Conservation (phyloP, 2,797 vertebrate genomes). For the Sandelia bainsii region DNA sequence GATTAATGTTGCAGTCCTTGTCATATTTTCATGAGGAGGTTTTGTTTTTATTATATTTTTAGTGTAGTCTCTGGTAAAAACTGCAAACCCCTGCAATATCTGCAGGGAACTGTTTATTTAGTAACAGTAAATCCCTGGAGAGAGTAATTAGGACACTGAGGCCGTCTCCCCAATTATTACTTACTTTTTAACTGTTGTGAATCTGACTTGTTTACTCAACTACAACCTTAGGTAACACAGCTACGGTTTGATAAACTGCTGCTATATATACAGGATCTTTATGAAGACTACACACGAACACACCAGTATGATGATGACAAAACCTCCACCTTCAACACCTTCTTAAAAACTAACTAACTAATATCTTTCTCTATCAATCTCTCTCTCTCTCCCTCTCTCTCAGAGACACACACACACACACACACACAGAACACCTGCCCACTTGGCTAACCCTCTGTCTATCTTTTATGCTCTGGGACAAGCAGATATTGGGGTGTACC, state of each 20-base stretch:
- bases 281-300: not conserved
- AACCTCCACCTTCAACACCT: slow-evolving; percentile 10
- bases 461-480: slow-evolving; percentile 84
- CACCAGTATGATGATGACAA: slow-evolving; percentile 81
- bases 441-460: slow-evolving; percentile 47
- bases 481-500: slow-evolving; percentile 88
- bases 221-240: slow-evolving; percentile 31
- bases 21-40: slow-evolving; percentile 49
- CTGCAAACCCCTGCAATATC: slow-evolving; percentile 44
- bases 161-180: slow-evolving; percentile 37
- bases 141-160: slow-evolving; percentile 41
- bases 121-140: slow-evolving; percentile 51
- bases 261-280: not conserved
- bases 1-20: slow-evolving; percentile 57
- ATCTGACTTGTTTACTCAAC: slow-evolving; percentile 16
- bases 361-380: not conserved
- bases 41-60: slow-evolving; percentile 29
- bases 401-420: not conserved
- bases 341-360: slow-evolving; percentile 29
- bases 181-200: slow-evolving; percentile 43
- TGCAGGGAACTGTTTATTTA: slow-evolving; percentile 46
- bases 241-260: not conserved
- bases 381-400: not conserved
- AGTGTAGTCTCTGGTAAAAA: slow-evolving; percentile 43
- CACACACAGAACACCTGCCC: slow-evolving; percentile 66